These are phyloP conservation scores for Tenodera sinensis DNA, from an alignment of 2,888 invertebrate species.

Conservation along the genomic window DNA sequence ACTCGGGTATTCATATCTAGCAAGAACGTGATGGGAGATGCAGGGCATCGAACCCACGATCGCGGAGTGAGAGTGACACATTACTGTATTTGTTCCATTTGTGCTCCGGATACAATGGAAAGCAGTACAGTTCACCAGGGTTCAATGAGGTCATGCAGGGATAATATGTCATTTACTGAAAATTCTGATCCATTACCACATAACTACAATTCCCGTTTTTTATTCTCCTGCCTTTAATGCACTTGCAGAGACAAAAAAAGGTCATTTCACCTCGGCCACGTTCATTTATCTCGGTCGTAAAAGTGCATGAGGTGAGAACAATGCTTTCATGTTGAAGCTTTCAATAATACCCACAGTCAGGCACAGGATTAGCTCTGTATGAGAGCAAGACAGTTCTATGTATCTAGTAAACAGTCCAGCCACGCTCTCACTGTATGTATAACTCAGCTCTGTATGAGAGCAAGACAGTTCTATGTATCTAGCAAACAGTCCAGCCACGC, in stretches of 20 bases:
- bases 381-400: background rate
- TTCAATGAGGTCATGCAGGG: background rate
- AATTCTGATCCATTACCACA: background rate
- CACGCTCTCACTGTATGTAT: no score
- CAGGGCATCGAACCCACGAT: no score
- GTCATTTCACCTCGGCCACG: background rate
- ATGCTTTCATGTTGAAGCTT: background rate
- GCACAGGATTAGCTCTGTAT: background rate
- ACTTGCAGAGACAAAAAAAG: background rate
- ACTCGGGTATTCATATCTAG: no score
- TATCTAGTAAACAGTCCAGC: no score
- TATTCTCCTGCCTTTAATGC: background rate
- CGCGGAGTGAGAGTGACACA: no score
- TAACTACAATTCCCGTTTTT: background rate
- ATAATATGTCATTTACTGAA: background rate
- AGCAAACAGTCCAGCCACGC: no score
- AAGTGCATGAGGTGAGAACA: background rate
- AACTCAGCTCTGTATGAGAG: no score
- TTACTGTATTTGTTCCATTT: background rate
- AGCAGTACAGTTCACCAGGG: background rate
- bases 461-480: no score
- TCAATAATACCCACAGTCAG: background rate
- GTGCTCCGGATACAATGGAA: background rate
- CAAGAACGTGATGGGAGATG: no score
- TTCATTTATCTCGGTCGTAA: background rate